Evolutionary conservation across 1,140 invertebrate genomes (phyloP).

Genomic region (Hirudo medicinalis): DNA sequence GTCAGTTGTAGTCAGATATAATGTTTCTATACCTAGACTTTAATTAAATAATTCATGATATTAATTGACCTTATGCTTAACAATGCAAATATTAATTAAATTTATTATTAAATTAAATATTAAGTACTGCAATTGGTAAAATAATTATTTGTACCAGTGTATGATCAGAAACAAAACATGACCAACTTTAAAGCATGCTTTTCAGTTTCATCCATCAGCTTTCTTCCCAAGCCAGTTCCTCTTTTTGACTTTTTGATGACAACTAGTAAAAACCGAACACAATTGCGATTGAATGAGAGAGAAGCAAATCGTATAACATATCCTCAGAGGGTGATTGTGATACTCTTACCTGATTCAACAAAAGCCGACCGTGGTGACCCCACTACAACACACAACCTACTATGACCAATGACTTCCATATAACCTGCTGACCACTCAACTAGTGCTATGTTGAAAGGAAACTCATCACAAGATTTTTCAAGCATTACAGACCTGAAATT

Average conservation of each 20-base stretch:
- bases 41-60: constrained; percentile 21
- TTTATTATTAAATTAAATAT: too few species aligned
- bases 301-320: background rate
- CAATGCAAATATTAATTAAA: too few species aligned
- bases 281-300: background rate
- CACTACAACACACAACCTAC: constrained; percentile 30
- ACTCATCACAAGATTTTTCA: constrained; percentile 31
- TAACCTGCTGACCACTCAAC: constrained; percentile 18
- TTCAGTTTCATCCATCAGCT: constrained; percentile 33
- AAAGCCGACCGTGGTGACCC: constrained; percentile 30
- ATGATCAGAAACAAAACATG: too few species aligned
- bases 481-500: constrained; percentile 31
- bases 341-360: constrained; percentile 33
- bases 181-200: constrained; percentile 30
- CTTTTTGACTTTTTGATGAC: constrained; percentile 18
- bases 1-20: constrained; percentile 35
- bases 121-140: too few species aligned
- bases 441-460: constrained; percentile 32
- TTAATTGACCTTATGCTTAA: background rate
- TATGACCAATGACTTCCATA: constrained; percentile 31
- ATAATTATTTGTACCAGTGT: too few species aligned
- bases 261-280: constrained; percentile 18
- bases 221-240: constrained; percentile 31
- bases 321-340: background rate
- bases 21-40: constrained; percentile 29